Evolutionary conservation across 2,888 invertebrate species (phyloP).

Genomic region (Temnothorax unifasciatus): DNA sequence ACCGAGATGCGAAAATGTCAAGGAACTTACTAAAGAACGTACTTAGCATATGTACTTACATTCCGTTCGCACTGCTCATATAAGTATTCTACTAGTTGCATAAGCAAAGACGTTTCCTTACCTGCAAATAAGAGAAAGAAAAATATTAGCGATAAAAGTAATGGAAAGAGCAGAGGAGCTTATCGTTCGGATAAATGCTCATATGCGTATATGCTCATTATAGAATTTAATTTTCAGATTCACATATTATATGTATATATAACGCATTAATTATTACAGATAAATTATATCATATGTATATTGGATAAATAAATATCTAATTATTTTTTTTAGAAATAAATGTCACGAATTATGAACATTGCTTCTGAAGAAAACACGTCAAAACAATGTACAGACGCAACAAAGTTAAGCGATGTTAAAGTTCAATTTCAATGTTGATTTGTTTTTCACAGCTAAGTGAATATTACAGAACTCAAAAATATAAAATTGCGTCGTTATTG

Average conservation of each 20-base stretch:
- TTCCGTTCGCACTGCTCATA: not conserved
- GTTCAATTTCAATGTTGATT: too few species aligned
- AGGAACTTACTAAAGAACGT: conserved; percentile 14
- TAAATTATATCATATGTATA: too few species aligned
- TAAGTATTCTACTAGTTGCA: not conserved
- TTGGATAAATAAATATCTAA: not conserved
- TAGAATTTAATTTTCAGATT: not conserved
- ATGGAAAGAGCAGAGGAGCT: not conserved
- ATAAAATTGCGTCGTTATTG: too few species aligned
- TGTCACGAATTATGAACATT: conserved; percentile 16
- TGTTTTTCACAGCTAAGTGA: too few species aligned
- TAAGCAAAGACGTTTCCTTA: conserved; percentile 62
- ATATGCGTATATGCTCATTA: too few species aligned
- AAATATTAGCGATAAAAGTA: conserved; percentile 1
- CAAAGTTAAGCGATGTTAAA: not conserved
- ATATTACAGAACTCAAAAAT: too few species aligned
- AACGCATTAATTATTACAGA: not conserved
- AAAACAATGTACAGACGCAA: conserved; percentile 44
- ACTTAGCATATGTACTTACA: conserved; percentile 24
- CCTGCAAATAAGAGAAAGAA: conserved; percentile 73
- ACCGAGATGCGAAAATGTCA: conserved; percentile 12
- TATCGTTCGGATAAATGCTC: not conserved
- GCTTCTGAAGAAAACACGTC: conserved; percentile 44
- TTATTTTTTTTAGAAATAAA: conserved; percentile 7
- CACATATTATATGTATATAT: too few species aligned